These are phyloP conservation scores for Rhincodon typus DNA, from an alignment of 2,797 vertebrate genomes.

Conservation along the genomic window DNA sequence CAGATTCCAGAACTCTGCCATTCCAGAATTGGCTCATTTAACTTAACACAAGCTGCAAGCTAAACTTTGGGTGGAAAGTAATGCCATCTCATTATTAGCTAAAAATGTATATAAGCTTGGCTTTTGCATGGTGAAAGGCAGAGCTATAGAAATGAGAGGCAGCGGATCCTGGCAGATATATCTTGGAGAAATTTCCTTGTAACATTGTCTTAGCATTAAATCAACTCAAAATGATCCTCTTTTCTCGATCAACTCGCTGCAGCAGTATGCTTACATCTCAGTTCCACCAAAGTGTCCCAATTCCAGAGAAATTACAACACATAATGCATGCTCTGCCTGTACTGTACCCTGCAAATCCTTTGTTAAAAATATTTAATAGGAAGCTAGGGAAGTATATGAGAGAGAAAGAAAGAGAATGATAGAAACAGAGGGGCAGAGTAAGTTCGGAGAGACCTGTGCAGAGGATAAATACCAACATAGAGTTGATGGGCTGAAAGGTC, in stretches of 20 bases:
- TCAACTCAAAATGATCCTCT: background rate
- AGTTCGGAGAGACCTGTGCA: background rate
- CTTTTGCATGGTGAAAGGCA: background rate
- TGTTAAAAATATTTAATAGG: background rate
- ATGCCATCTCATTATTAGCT: background rate
- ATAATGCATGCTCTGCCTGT: background rate
- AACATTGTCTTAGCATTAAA: background rate
- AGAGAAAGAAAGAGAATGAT: background rate
- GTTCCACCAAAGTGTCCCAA: background rate
- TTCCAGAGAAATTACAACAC: background rate
- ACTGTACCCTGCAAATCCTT: background rate
- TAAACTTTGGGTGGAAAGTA: background rate
- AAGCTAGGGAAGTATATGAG: background rate
- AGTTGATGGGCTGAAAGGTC: background rate
- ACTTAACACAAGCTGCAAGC: background rate
- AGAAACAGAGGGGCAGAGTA: no score
- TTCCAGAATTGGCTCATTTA: background rate
- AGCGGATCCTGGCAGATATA: background rate
- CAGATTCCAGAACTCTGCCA: background rate
- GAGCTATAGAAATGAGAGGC: background rate
- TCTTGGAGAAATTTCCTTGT: background rate
- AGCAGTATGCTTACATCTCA: no score
- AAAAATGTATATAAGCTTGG: background rate
- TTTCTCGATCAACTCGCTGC: no score
- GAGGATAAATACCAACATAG: background rate